A percentile compares a stretch with the other conserved stretches of the same genome.
Conservation (phyloP, 2,113 vertebrate species). For the Collichthys lucidus region DNA sequence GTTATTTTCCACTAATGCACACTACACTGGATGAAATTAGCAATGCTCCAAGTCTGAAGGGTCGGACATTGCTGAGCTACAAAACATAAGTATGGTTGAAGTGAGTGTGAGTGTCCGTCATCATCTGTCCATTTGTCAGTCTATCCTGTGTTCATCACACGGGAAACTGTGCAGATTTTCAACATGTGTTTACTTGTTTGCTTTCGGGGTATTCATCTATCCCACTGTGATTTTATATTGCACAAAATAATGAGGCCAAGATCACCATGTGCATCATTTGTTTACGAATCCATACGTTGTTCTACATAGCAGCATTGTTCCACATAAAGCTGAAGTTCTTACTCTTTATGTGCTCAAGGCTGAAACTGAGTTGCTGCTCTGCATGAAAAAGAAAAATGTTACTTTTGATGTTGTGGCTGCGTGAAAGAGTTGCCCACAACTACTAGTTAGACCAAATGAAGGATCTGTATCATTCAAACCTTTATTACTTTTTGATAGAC, state of each 20-base stretch:
- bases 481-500: too few relatives aligned
- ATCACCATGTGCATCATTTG: neutral
- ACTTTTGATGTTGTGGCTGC: too few relatives aligned
- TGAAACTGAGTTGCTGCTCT: too few relatives aligned
- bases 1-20: neutral
- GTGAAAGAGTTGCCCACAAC: too few relatives aligned
- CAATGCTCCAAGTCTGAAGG: neutral
- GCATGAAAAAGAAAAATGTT: too few relatives aligned
- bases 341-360: neutral
- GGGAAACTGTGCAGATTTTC: neutral
- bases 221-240: neutral
- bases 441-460: too few relatives aligned
- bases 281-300: neutral
- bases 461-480: too few relatives aligned
- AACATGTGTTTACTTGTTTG: neutral
- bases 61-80: neutral
- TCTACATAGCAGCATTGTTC: neutral
- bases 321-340: neutral
- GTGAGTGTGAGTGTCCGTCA: neutral
- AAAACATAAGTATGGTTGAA: neutral
- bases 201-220: neutral
- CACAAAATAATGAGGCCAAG: neutral
- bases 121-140: neutral
- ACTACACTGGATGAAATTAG: neutral
- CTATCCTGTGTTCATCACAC: neutral